Base-by-base conservation (phyloP, 2,888 invertebrate species). In the Lithodes maja region DNA sequence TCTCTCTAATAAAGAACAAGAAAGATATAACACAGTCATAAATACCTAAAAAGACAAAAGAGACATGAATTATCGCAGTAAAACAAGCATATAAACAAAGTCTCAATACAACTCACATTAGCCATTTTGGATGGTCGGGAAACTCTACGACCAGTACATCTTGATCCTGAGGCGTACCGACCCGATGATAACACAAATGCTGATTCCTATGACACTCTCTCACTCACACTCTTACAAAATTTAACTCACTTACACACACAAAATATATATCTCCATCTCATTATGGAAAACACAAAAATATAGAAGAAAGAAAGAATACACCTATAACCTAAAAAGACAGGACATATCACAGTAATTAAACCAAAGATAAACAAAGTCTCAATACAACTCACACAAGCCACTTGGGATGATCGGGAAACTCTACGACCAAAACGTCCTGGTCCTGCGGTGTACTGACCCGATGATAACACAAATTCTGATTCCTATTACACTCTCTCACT, bases 401-500 rank as follows among this genome's bases (percentile, higher is more conserved):
- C 88, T 94, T 94, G 2, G 99, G 98, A 93, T 99, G 96, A 79
- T 98, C 97, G 0, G 97, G 97, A 94, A 98, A 98, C 93, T 99
- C 98, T 0, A 97, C 97, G 12, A 96, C 97, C 82, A 98, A 94
- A 77, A 98, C 86, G 75, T 92, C 92, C 53, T 91, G 90, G 1
- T 78, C 52, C 93, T 99, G 98, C 12, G 96, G 95, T 61, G 98
- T 98, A 92, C 97, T 97, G 89, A 99, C 94, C 86, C 95, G 94
- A 94, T 99, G 99, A 94, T 98, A 99, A 94, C 96, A 99, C 78
- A 99, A 94, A 93, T 99, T 99, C 94, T 99, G 99, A 94, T 98
- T 96, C 93, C 96, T 95, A 94, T 97, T 97, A 92, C 96, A 33
- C 33, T 33, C 33, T 33, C 33, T 33, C 33, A 33, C 33, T 33